Evolutionary conservation across 2,888 invertebrate species (phyloP).

Genomic region (Zhuqinia jingwanae): DNA sequence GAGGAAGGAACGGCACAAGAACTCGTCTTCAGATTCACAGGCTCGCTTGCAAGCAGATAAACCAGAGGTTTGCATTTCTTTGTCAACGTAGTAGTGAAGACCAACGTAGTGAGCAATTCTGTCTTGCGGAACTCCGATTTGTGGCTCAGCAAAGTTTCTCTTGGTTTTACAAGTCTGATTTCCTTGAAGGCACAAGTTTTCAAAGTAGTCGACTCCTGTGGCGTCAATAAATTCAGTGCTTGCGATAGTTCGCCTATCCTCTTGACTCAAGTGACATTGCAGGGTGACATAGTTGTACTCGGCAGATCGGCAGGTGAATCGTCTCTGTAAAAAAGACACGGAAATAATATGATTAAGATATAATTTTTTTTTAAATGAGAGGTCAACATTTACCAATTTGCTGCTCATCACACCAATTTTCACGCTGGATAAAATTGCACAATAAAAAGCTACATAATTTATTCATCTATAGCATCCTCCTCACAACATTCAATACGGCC

Average conservation of each 20-base stretch:
- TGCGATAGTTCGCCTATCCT: conserved; percentile 92
- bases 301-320: conserved; percentile 94
- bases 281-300: conserved; percentile 97
- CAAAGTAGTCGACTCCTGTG: conserved; percentile 91
- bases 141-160: conserved; percentile 89
- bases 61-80: conserved; percentile 92
- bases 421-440: too few relatives aligned
- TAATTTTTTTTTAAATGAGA: background rate
- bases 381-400: background rate
- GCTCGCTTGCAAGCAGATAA: conserved; percentile 94
- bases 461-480: too few relatives aligned
- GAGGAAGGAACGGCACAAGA: conserved; percentile 92
- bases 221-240: conserved; percentile 95
- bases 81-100: conserved; percentile 95
- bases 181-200: conserved; percentile 94
- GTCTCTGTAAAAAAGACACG: conserved; percentile 85
- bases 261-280: conserved; percentile 94
- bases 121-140: conserved; percentile 94
- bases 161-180: conserved; percentile 93
- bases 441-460: too few relatives aligned
- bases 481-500: too few relatives aligned
- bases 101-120: conserved; percentile 94
- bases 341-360: too few relatives aligned
- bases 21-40: conserved; percentile 96
- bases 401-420: background rate